phyloP scores from a whole-genome alignment of 2,113 vertebrate species.

The Otocyon megalotis region DNA sequence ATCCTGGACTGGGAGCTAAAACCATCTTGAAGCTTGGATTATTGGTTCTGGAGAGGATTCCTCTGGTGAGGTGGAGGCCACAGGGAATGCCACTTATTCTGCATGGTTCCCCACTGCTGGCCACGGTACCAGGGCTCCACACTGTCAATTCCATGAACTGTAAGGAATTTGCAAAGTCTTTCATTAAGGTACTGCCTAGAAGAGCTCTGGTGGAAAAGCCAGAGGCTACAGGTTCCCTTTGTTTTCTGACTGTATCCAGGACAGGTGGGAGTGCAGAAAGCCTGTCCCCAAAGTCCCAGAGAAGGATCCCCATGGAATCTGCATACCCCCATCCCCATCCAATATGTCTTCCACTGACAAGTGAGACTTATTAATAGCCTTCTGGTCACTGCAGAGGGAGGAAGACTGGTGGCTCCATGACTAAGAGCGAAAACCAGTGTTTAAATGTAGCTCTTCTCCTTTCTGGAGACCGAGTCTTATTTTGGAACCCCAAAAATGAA shows the following conservation, averaged over 20 bases:
- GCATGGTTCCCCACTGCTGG: conserved; percentile 45
- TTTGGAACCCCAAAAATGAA: conserved; percentile 45
- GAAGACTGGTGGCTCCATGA: conserved; percentile 72
- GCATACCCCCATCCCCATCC: background rate
- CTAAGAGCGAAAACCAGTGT: conserved; percentile 78
- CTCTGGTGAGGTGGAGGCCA: background rate
- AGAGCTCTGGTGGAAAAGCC: conserved; percentile 60
- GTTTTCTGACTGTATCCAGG: conserved; percentile 16
- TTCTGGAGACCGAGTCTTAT: background rate
- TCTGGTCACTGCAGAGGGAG: conserved; percentile 23
- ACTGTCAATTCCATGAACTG: conserved; percentile 41
- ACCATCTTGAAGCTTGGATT: background rate
- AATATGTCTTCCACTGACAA: conserved; percentile 65
- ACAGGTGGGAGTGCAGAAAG: too few species aligned
- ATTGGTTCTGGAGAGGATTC: background rate
- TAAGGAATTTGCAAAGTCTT: conserved; percentile 74
- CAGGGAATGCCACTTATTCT: background rate
- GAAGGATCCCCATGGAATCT: conserved; percentile 52
- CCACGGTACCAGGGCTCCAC: background rate
- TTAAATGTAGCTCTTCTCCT: conserved; percentile 79
- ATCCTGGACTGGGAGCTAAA: background rate
- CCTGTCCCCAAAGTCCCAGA: conserved; percentile 66
- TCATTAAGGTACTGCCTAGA: conserved; percentile 74
- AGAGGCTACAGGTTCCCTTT: conserved; percentile 66
- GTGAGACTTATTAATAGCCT: conserved; percentile 66